Base-by-base conservation (phyloP, 1,140 invertebrate genomes). In the Apolygus lucorum region DNA sequence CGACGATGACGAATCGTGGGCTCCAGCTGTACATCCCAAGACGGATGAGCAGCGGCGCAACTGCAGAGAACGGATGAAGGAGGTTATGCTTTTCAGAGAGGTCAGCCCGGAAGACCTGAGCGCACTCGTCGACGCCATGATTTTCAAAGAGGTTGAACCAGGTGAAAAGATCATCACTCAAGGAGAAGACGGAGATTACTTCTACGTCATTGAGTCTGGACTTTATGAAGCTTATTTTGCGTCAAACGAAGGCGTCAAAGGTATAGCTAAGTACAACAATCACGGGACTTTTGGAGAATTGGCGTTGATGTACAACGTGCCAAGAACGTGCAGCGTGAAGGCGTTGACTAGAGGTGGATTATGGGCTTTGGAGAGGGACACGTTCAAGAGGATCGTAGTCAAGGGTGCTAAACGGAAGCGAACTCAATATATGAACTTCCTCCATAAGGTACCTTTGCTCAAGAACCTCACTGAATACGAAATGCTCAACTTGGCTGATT, bases 291-390 rank as follows among this genome's bases (percentile, higher is more conserved):
- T 98, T 80, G 96, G 96, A 52, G 96, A 98, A 84, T 81, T 98
- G 75, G 95, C 95, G 42, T 85, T 98, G 27, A 89, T 98, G 83
- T 98, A 98, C 84, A 97, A 98, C 80, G 94, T 95, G 90, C 95
- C 95, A 8, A 85, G 95, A 73, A 94, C 95, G 69, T 95, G 95
- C 59, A 95, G 87, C 22, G 87, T 93, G 67, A 87, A 90, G 76
- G 91, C 94, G 14, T 84, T 86, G 73, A 86, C 90, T 8, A 80
- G 86, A 28, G 95, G 95, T 52, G 87, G 89, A 22, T 83, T 98
- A 0, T 98, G 95, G 95, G 95, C 93, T 69, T 94, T 98, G 93
- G 94, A 96, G 79, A 86, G 95, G 63, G 87, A 89, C 78, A 97
- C 94, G 71, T 98, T 98, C 84, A 87, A 94, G 75, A 88, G 93